Percentiles rank a stretch among this genome's conserved stretches.
These are phyloP conservation scores for Rhadina sibilatrix DNA, from an alignment of 2,113 vertebrate species.

Conservation along the genomic window DNA sequence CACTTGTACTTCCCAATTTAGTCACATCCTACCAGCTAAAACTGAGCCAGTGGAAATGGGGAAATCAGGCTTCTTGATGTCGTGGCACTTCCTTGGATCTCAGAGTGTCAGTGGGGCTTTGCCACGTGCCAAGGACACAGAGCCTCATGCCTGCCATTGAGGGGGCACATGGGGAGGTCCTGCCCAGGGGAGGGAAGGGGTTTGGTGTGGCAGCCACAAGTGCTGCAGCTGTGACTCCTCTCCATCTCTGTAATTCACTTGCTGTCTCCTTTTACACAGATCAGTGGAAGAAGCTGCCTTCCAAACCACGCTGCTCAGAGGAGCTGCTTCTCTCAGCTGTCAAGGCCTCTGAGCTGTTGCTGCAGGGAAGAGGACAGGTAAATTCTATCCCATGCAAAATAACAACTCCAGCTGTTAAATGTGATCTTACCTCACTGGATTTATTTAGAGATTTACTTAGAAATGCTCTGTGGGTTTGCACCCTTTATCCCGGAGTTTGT, in stretches of 20 bases:
- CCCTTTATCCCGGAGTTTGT: rapidly evolving
- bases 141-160: rapidly evolving
- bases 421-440: neutral
- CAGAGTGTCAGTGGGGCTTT: neutral
- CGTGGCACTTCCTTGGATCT: neutral
- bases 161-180: neutral
- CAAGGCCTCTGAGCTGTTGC: neutral
- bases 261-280: neutral
- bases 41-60: neutral
- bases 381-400: neutral
- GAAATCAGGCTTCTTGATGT: neutral
- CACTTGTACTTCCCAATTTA: neutral
- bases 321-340: neutral
- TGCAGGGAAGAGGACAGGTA: neutral
- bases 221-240: neutral
- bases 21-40: neutral
- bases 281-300: rapidly evolving
- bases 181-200: neutral
- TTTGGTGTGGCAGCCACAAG: neutral
- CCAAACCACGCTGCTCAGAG: neutral
- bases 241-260: neutral
- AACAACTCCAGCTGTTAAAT: neutral
- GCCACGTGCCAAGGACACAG: rapidly evolving
- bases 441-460: neutral
- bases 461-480: neutral